Evolutionary conservation across 2,113 vertebrate species (phyloP).

Genomic region (Centropus bengalensis): DNA sequence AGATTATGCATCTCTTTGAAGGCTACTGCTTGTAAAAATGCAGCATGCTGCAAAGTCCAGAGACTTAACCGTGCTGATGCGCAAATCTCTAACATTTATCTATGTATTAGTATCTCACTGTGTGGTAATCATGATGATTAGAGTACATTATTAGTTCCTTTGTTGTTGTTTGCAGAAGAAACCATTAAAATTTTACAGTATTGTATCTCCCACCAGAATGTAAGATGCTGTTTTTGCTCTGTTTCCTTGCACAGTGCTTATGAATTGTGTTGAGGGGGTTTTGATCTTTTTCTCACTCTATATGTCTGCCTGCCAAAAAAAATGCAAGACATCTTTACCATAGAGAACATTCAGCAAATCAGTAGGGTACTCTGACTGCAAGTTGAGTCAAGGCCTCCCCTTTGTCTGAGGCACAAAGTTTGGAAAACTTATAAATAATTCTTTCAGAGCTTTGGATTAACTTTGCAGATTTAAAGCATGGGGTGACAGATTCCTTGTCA

Average conservation of each 20-base stretch:
- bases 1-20: background rate
- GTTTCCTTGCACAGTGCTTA: conserved; percentile 1
- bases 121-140: conserved; percentile 35
- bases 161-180: conserved; percentile 29
- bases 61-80: background rate
- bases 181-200: background rate
- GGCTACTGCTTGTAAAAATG: background rate
- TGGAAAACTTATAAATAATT: background rate
- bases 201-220: background rate
- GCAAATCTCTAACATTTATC: conserved; percentile 33
- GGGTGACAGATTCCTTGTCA: background rate
- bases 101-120: conserved; percentile 28
- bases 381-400: background rate
- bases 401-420: background rate
- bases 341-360: background rate
- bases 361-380: background rate
- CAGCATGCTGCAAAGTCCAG: background rate
- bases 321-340: background rate
- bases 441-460: background rate
- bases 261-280: conserved; percentile 13
- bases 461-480: background rate
- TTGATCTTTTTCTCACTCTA: background rate
- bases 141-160: conserved; percentile 15
- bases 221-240: background rate
- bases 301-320: background rate